Base-by-base conservation (phyloP, 2,888 invertebrate genomes). In the Himalopsyche anomala region DNA sequence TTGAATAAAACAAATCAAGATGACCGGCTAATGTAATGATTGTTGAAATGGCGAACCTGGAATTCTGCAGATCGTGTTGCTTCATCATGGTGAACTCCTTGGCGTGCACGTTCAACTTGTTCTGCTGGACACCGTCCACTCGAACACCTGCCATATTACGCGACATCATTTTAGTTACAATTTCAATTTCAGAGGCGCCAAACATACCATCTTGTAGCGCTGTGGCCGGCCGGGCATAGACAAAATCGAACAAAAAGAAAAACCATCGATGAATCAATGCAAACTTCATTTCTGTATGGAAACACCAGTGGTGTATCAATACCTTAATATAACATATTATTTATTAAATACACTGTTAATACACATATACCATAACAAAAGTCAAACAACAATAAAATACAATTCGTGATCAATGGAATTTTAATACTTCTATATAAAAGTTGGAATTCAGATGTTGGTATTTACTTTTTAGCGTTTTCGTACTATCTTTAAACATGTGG, bases 51-150 rank as follows among this genome's bases (percentile, higher is more conserved):
- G 19, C 62, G 1, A 19, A 87, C 87, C 87, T 87, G 85, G 87
- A 87, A 80, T 74, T 87, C 69, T 85, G 84, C 81, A 88, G 79
- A 12, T 88, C 88, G 80, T 87, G 84, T 79, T 94, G 94, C 92
- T 94, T 95, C 91, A 95, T 95, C 96, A 97, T 96, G 90, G 96
- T 96, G 93, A 98, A 97, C 94, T 97, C 97, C 93, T 97, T 97
- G 87, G 97, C 97, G 93, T 97, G 96, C 89, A 97, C 97, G 92
- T 97, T 97, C 90, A 97, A 94, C 92, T 95, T 95, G 91, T 95
- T 95, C 90, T 89, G 92, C 87, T 84, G 90, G 9, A 92, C 92
- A 91, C 93, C 93, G 93, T 94, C 94, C 92, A 94, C 92, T 92
- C 94, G 94, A 90, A 94, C 94, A 92, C 94, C 95, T 94, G 92